phyloP scores from a whole-genome alignment of 2,888 invertebrate species.

The Macrostomum cliftonense region DNA sequence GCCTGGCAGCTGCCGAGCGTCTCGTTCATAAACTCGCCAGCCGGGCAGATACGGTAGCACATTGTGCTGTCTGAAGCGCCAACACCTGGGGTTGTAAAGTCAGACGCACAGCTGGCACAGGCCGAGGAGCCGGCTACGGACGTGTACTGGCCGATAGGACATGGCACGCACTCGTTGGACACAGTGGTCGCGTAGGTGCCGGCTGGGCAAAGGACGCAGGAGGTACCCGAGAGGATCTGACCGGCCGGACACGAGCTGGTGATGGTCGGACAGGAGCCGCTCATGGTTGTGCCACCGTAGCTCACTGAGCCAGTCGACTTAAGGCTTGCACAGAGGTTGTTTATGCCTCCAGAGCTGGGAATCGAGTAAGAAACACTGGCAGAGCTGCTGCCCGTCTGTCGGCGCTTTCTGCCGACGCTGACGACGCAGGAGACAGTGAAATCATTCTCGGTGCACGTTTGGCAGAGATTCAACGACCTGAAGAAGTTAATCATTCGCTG shows the following conservation, averaged over 20 bases:
- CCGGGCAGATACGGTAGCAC: slow-evolving; percentile 43
- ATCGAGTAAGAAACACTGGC: slow-evolving; percentile 7
- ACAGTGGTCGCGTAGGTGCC: slow-evolving; percentile 61
- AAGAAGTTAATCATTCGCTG: no score
- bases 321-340: background rate
- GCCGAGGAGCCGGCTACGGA: slow-evolving; percentile 48
- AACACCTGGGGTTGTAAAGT: slow-evolving; percentile 66
- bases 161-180: slow-evolving; percentile 57
- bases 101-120: slow-evolving; percentile 67
- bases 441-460: no score
- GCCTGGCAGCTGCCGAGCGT: slow-evolving; percentile 10
- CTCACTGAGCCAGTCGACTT: slow-evolving; percentile 32
- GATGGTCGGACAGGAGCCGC: slow-evolving; percentile 62
- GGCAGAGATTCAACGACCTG: no score
- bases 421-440: no score
- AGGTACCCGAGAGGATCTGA: slow-evolving; percentile 76
- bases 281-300: slow-evolving; percentile 79
- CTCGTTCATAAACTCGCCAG: slow-evolving; percentile 9
- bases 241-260: slow-evolving; percentile 80
- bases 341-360: slow-evolving; percentile 14
- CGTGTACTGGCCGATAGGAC: slow-evolving; percentile 42
- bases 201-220: slow-evolving; percentile 64
- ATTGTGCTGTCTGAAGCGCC: slow-evolving; percentile 68
- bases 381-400: no score
- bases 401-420: no score